Evolutionary conservation across 2,113 vertebrate genomes (phyloP).

Genomic region (Gymnarchus niloticus): DNA sequence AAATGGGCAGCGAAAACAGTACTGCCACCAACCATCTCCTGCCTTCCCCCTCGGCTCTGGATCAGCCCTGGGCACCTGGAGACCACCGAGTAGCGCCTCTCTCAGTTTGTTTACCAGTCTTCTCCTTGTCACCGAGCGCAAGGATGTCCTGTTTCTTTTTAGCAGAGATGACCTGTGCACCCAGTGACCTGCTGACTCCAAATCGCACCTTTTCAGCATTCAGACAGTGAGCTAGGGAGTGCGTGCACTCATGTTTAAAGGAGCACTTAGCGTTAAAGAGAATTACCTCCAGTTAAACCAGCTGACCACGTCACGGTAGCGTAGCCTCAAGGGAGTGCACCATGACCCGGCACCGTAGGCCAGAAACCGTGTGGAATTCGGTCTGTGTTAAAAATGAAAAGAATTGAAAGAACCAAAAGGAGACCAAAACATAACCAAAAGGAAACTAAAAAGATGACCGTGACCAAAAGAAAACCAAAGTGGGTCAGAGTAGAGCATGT

Average conservation of each 20-base stretch:
- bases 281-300: background rate
- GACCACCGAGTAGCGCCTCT: background rate
- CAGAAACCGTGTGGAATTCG: background rate
- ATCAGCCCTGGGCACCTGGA: background rate
- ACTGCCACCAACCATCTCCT: background rate
- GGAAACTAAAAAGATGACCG: background rate
- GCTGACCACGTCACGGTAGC: too few relatives aligned
- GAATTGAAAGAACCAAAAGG: background rate
- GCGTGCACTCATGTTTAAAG: background rate
- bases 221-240: too few relatives aligned
- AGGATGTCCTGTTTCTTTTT: slow-evolving; percentile 45
- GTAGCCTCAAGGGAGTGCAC: too few relatives aligned
- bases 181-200: too few relatives aligned
- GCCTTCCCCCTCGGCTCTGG: background rate
- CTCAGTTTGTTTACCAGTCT: slow-evolving; percentile 20
- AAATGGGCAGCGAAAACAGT: background rate
- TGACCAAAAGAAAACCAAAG: background rate
- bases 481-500: background rate
- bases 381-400: background rate
- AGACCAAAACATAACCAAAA: background rate
- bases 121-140: slow-evolving; percentile 45
- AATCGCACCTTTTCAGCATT: too few relatives aligned
- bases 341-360: background rate
- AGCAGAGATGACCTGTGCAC: slow-evolving; percentile 45
- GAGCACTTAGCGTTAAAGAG: background rate